Evolutionary conservation across 2,113 vertebrate species (phyloP), one percentile per base, ranked within the genome.

Genomic region (Coreoperca whiteheadi): DNA sequence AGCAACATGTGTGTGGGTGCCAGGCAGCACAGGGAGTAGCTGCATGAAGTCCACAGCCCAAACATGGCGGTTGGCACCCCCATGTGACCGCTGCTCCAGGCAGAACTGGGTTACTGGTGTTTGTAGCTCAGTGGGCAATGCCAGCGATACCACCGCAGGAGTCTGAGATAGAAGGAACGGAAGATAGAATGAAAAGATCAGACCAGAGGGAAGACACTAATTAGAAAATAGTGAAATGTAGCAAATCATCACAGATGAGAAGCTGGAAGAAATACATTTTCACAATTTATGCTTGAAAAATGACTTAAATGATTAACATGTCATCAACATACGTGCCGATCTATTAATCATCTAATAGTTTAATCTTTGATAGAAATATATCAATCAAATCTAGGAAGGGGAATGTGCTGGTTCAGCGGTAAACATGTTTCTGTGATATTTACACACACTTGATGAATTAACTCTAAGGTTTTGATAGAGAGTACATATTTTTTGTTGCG

Each of bases 11-110:
- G 98, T 98, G 92, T 96, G 95, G 0, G 96, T 95, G 53, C 96
- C 95, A 76, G 98, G 97, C 3, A 99, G 95, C 78, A 98, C 96
- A 0, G 98, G 98, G 39, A 99, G 96, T 88, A 98, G 91, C 0
- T 99, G 98, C 95, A 99, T 96, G 82, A 97, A 98, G 92, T 99
- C 98, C 80, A 99, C 83, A 23, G 97, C 97, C 98, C 98, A 99
- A 28, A 98, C 96, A 57, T 99, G 97, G 75, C 86, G 95, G 73
- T 95, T 95, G 77, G 94, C 87, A 8, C 97, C 97, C n/a, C 96
- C 96, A 68, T 99, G 97, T 84, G 92, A 96, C 82, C 91, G 96
- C 89, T 99, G 98, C 86, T 97, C 97, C 81, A 99, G 93, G 90
- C 98, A 99, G 92, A 99, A 98, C 91, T 97, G 98, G 57, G 98